phyloP scores from a whole-genome alignment of 2,888 invertebrate genomes.

The Sinodicranocentrus sp. region DNA sequence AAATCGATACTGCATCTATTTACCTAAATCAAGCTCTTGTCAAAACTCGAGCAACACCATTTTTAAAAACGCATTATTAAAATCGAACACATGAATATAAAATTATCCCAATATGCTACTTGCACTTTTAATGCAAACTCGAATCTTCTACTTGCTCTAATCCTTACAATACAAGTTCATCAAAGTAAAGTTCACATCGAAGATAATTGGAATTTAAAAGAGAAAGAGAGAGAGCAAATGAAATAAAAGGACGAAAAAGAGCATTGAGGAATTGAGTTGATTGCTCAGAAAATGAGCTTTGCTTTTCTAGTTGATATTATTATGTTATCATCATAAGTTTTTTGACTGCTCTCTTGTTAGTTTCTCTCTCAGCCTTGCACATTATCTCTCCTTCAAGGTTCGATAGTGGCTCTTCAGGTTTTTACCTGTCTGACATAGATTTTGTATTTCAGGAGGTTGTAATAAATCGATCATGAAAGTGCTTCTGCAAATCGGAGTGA shows the following conservation, averaged over 20 bases:
- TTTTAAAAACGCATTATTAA: too few relatives aligned
- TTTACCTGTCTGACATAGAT: slow-evolving; percentile 35
- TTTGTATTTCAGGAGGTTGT: slow-evolving; percentile 25
- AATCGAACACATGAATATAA: too few relatives aligned
- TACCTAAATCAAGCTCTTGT: too few relatives aligned
- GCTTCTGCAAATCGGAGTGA: slow-evolving; percentile 49
- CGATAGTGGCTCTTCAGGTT: slow-evolving; percentile 41
- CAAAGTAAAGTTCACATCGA: slow-evolving; percentile 42
- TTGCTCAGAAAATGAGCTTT: slow-evolving; percentile 43
- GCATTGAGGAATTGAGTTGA: slow-evolving; percentile 24
- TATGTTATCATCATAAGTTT: too few relatives aligned
- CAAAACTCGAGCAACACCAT: too few relatives aligned
- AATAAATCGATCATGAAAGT: slow-evolving; percentile 44
- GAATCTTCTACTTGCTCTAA: slow-evolving; percentile 27
- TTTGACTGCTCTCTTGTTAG: not conserved
- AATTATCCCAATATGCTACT: slow-evolving; percentile 15
- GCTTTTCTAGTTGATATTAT: not conserved
- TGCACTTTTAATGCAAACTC: slow-evolving; percentile 42
- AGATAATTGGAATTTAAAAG: slow-evolving; percentile 41
- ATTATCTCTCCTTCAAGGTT: slow-evolving; percentile 3
- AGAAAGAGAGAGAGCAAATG: slow-evolving; percentile 34
- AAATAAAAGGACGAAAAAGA: slow-evolving; percentile 24
- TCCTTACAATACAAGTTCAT: slow-evolving; percentile 32
- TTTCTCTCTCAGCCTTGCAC: not conserved
- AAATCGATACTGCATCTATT: too few relatives aligned